These are phyloP conservation scores for Paraescarpia echinospica DNA, from an alignment of 1,140 invertebrate species.

Conservation along the genomic window DNA sequence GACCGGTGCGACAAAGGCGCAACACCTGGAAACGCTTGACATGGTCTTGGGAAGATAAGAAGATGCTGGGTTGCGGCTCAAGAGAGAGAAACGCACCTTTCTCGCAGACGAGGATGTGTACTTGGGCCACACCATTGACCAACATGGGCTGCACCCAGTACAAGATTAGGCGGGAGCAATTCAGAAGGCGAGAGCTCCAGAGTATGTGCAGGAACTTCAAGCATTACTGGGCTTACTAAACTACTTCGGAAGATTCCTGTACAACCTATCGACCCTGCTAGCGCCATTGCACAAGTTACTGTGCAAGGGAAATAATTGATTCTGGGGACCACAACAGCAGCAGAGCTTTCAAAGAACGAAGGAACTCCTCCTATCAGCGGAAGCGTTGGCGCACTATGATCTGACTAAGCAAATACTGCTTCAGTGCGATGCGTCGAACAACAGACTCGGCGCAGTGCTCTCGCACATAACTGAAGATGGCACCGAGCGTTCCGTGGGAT, in stretches of 20 bases:
- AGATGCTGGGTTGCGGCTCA: conserved; percentile 27
- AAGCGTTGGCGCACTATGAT: conserved; percentile 40
- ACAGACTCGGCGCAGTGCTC: conserved; percentile 45
- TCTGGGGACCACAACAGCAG: background rate
- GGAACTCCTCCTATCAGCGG: background rate
- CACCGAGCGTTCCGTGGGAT: conserved; percentile 25
- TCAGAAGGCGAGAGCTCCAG: conserved; percentile 8
- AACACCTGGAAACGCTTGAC: background rate
- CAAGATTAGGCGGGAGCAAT: background rate
- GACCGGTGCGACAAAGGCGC: background rate
- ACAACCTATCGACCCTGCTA: conserved; percentile 23
- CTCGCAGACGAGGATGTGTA: conserved; percentile 30
- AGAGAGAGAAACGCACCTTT: conserved; percentile 34
- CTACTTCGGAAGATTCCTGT: conserved; percentile 25
- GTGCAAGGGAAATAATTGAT: background rate
- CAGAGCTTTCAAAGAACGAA: conserved; percentile 11
- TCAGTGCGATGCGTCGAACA: conserved; percentile 43
- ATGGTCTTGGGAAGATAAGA: background rate
- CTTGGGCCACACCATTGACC: conserved; percentile 31
- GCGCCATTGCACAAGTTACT: conserved; percentile 24
- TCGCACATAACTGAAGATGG: conserved; percentile 40
- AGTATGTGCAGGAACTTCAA: conserved; percentile 23
- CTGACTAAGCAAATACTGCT: conserved; percentile 39
- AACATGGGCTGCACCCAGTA: background rate
- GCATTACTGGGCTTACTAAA: conserved; percentile 30